Conservation (phyloP, 2,888 invertebrate species). For the Mimas tiliae region DNA sequence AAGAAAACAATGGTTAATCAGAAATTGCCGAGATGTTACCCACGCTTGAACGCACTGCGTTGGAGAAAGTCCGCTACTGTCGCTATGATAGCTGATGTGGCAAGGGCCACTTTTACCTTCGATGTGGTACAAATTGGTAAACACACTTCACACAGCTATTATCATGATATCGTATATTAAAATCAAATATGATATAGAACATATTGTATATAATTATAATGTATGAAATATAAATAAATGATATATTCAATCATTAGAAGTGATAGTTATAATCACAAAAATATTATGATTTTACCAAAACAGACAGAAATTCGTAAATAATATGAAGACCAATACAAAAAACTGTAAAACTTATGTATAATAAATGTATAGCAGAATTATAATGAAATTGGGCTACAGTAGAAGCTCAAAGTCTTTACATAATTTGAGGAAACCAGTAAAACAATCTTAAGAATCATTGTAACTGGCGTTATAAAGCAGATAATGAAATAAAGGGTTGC, state of each 20-base stretch:
- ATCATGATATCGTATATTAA: no score
- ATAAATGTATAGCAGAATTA: neutral
- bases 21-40: constrained; percentile 58
- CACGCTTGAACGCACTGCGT: constrained; percentile 63
- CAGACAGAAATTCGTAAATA: neutral
- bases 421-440: neutral
- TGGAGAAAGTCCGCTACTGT: constrained; percentile 59
- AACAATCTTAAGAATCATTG: neutral
- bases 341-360: no score
- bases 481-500: neutral
- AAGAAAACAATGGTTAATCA: constrained; percentile 61
- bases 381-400: neutral
- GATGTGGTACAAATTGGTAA: constrained; percentile 6
- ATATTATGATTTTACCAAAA: neutral
- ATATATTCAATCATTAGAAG: no score
- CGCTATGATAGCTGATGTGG: constrained; percentile 35
- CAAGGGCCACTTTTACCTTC: constrained; percentile 30
- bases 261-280: neutral
- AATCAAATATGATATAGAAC: no score
- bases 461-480: neutral
- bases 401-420: neutral
- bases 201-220: no score
- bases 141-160: no score
- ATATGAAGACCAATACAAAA: neutral
- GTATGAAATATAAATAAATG: no score